These are phyloP conservation scores for Echeneis naucrates DNA, from an alignment of 2,797 vertebrate genomes.

Conservation along the genomic window DNA sequence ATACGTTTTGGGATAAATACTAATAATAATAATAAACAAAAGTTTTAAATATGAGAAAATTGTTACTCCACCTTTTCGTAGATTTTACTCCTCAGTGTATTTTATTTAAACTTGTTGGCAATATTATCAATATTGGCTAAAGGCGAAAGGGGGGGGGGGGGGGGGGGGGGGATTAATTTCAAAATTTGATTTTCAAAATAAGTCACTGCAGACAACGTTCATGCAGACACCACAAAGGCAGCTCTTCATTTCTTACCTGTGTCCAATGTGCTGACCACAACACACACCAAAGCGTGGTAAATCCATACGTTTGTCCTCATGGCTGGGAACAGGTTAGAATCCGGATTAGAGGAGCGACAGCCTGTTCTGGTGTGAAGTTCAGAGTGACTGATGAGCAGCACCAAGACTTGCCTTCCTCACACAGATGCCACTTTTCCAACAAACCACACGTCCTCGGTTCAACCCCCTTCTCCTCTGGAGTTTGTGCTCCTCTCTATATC, in stretches of 20 bases:
- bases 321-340: conserved; percentile 62
- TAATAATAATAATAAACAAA: background rate
- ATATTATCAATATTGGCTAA: background rate
- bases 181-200: too few relatives aligned
- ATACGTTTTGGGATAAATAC: background rate
- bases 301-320: conserved; percentile 85
- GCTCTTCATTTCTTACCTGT: conserved; percentile 74
- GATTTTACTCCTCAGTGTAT: background rate
- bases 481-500: conserved; percentile 65
- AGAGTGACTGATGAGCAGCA: conserved; percentile 53
- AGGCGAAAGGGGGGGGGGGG: too few relatives aligned
- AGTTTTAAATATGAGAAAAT: background rate
- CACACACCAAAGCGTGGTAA: conserved; percentile 84
- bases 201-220: background rate
- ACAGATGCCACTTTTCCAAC: conserved; percentile 86
- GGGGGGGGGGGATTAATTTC: too few relatives aligned
- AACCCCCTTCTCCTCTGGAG: conserved; percentile 77
- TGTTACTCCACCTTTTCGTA: background rate
- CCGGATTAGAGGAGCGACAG: conserved; percentile 40
- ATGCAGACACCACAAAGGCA: background rate
- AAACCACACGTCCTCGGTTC: conserved; percentile 89
- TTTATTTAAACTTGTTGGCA: background rate
- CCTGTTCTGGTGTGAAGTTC: conserved; percentile 49
- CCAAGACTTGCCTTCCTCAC: conserved; percentile 54
- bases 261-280: conserved; percentile 69